Evolutionary conservation across 2,797 vertebrate genomes (phyloP), one percentile per base, ranked within the genome.

Genomic region (Siniperca undulata): DNA sequence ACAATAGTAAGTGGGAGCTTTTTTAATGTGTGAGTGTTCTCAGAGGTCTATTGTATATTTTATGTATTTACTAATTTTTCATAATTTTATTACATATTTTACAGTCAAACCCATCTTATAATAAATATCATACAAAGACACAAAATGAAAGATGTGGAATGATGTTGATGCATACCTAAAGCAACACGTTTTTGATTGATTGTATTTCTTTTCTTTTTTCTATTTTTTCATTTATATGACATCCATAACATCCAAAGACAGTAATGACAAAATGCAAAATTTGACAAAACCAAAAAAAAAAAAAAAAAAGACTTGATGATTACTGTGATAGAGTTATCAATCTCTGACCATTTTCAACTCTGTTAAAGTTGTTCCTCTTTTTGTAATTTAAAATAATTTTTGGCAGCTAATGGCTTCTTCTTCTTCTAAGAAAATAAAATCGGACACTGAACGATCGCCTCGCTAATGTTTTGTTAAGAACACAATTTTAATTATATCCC

Each of bases 401-500:
- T 17, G 19, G 22, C 27, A 60, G 20, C 36, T 34, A 50, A 48
- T 1, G 0, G 4, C 40, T 53, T 52, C 4, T 44, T 72, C 0
- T 30, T 30, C 30, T 30, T 30, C 30, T 7, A 14, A 27, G 42
- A 50, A 65, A 61, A 65, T 52, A 40, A 55, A 55, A 46, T 11
- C 12, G 13, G 24, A 42, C 30, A 8, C 27, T 44, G 19, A 76
- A 56, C 7, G 1, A 48, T 55, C 3, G 4, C 55, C 62, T 55
- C 2, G 1, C n/a, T 56, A 7, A 14, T 72, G 6, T 40, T 44
- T 73, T 34, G 44, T 56, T 14, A 10, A 68, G 66, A 76, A 14
- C 36, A 60, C 56, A 16, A 7, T 44, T 83, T 74, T 19, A 68
- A 71, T 86, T 70, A 66, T 10, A 67, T 27, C 38, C 9, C 19